Evolutionary conservation across 2,113 vertebrate species (phyloP).

Genomic region (Psettodes erumei): DNA sequence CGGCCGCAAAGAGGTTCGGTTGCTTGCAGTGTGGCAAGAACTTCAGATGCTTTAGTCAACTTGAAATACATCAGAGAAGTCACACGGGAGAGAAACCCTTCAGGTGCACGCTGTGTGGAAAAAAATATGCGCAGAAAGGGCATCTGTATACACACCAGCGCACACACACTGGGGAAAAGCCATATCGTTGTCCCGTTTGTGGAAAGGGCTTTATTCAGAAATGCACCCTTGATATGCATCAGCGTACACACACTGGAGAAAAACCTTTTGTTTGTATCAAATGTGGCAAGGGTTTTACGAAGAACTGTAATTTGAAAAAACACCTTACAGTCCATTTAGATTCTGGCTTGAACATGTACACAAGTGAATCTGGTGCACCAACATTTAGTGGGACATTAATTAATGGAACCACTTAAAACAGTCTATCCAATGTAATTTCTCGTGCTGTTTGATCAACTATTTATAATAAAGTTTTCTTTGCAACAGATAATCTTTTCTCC

Average conservation of each 20-base stretch:
- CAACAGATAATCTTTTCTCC: too few relatives aligned
- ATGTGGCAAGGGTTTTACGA: conserved; percentile 84
- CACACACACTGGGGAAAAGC: conserved; percentile 84
- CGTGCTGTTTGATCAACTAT: conserved; percentile 2
- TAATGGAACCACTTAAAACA: conserved; percentile 52
- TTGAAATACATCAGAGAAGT: conserved; percentile 84
- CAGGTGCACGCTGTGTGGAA: conserved; percentile 81
- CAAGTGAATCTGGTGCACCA: conserved; percentile 33
- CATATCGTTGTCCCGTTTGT: conserved; percentile 80
- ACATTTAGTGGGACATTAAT: conserved; percentile 57
- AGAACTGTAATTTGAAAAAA: conserved; percentile 84
- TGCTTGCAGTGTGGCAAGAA: conserved; percentile 81
- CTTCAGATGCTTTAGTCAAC: conserved; percentile 83
- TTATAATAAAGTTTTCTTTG: conserved; percentile 57
- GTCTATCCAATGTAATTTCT: neutral
- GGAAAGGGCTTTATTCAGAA: conserved; percentile 86
- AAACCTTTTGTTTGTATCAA: conserved; percentile 81
- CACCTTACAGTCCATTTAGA: conserved; percentile 78
- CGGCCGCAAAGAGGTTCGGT: conserved; percentile 73
- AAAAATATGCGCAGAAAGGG: conserved; percentile 82
- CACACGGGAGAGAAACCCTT: conserved; percentile 84
- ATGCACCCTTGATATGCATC: conserved; percentile 85
- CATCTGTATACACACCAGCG: conserved; percentile 85
- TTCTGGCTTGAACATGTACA: conserved; percentile 45
- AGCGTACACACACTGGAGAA: conserved; percentile 84